Conservation (phyloP, 2,888 invertebrate species). For the Torymus auratus region DNA sequence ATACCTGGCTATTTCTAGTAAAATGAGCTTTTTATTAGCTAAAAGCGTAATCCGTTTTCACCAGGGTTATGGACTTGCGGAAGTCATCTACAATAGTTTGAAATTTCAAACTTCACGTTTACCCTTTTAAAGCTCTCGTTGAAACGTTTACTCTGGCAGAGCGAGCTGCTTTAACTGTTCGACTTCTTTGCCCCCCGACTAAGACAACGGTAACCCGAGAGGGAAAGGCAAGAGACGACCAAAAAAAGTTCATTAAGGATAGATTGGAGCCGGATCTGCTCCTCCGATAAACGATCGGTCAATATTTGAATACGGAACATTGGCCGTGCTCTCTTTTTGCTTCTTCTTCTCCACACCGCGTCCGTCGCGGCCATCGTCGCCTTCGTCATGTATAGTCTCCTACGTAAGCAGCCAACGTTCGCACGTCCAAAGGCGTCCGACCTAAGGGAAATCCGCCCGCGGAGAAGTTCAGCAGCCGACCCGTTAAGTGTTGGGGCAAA, state of each 20-base stretch:
- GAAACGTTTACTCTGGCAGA: not conserved
- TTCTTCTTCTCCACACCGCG: not conserved
- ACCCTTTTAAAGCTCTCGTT: slow-evolving; percentile 6
- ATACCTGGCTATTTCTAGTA: too few relatives aligned
- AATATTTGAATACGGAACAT: slow-evolving; percentile 69
- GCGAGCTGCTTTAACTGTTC: slow-evolving; percentile 16
- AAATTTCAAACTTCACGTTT: not conserved
- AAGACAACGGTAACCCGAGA: slow-evolving; percentile 42
- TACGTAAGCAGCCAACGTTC: not conserved
- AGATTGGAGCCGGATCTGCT: slow-evolving; percentile 56
- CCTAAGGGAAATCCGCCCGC: slow-evolving; percentile 43
- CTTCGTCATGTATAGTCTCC: too few relatives aligned
- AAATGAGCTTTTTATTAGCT: too few relatives aligned
- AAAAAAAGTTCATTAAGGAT: slow-evolving; percentile 43
- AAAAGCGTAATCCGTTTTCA: too few relatives aligned
- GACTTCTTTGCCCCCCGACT: slow-evolving; percentile 16
- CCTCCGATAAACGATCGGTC: slow-evolving; percentile 72
- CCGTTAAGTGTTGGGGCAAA: slow-evolving; percentile 51
- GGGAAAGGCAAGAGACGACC: not conserved
- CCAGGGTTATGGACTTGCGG: not conserved
- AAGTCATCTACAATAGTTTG: not conserved
- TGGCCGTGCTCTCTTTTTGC: slow-evolving; percentile 40
- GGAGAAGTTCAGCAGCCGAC: slow-evolving; percentile 15
- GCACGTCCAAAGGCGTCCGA: not conserved
- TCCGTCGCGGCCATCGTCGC: not conserved